Evolutionary conservation across 1,140 invertebrate species (phyloP).

Genomic region (Penaeus japonicus): DNA sequence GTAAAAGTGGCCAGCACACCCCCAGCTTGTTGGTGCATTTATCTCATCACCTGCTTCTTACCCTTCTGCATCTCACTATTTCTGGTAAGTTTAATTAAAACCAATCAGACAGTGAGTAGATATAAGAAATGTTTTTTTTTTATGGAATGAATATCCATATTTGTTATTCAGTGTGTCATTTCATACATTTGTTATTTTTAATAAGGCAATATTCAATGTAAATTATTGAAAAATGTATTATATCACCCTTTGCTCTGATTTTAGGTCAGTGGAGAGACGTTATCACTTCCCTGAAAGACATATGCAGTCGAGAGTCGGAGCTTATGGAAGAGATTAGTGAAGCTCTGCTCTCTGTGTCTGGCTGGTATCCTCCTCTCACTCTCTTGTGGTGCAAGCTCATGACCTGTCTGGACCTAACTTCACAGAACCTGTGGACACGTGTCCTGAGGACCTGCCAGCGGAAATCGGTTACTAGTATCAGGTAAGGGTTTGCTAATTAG

Average conservation of each 20-base stretch:
- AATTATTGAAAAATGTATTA: not conserved
- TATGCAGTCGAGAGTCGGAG: slow-evolving; percentile 34
- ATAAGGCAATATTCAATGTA: no score
- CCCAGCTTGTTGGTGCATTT: slow-evolving; percentile 35
- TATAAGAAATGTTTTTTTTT: no score
- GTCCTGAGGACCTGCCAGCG: slow-evolving; percentile 66
- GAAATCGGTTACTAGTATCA: slow-evolving; percentile 60
- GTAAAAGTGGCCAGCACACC: not conserved
- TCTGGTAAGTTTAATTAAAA: slow-evolving; percentile 16
- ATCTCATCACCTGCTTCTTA: slow-evolving; percentile 46
- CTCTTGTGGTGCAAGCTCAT: slow-evolving; percentile 78
- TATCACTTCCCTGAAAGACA: slow-evolving; percentile 42
- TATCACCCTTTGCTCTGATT: not conserved
- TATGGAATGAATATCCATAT: no score
- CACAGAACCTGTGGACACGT: slow-evolving; percentile 72
- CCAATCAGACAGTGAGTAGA: no score
- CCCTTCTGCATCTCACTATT: slow-evolving; percentile 41
- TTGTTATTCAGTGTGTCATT: not conserved
- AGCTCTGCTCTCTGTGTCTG: slow-evolving; percentile 68
- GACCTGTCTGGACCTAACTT: slow-evolving; percentile 73
- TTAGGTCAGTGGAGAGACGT: slow-evolving; percentile 47
- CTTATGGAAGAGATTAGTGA: slow-evolving; percentile 66
- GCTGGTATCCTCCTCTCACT: slow-evolving; percentile 70
- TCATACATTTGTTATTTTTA: not conserved
- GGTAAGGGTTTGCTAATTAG: not conserved